These are phyloP conservation scores for Kryptolebias ocellatus DNA, from an alignment of 2,797 vertebrate species.

Conservation along the genomic window DNA sequence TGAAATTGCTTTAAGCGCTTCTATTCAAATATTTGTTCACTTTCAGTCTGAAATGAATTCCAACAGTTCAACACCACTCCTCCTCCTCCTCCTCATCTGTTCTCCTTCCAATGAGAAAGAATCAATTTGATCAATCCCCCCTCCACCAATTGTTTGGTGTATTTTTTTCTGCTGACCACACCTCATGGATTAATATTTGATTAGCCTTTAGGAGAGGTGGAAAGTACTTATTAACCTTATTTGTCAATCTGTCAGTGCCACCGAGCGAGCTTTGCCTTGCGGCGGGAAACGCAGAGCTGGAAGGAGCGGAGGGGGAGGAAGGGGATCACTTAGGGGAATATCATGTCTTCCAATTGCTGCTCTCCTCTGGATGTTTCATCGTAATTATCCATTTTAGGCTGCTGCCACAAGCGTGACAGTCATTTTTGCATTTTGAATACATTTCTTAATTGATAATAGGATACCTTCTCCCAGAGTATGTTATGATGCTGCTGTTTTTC, in stretches of 20 bases:
- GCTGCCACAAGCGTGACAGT: slow-evolving; percentile 71
- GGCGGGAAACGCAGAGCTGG: slow-evolving; percentile 60
- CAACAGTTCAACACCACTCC: slow-evolving; percentile 48
- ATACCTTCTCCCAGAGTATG: slow-evolving; percentile 49
- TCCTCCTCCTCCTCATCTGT: slow-evolving; percentile 3
- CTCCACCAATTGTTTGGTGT: slow-evolving; percentile 91
- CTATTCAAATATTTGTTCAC: slow-evolving; percentile 75
- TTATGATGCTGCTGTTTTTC: slow-evolving; percentile 61
- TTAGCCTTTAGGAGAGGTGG: slow-evolving; percentile 97
- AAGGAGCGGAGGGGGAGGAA: slow-evolving; percentile 24
- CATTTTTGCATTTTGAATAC: slow-evolving; percentile 70
- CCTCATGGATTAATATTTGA: slow-evolving; percentile 99
- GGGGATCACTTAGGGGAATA: slow-evolving; percentile 76
- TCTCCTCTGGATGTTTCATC: slow-evolving; percentile 79
- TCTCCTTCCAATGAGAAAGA: slow-evolving; percentile 69
- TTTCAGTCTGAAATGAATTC: slow-evolving; percentile 70
- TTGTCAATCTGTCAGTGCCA: slow-evolving; percentile 95
- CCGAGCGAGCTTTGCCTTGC: slow-evolving; percentile 80
- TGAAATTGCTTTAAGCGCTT: slow-evolving; percentile 73
- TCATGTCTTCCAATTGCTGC: slow-evolving; percentile 78
- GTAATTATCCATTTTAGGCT: slow-evolving; percentile 82
- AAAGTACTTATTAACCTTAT: slow-evolving; percentile 98
- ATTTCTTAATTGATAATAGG: slow-evolving; percentile 75
- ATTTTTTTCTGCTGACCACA: slow-evolving; percentile 92
- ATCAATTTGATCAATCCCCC: slow-evolving; percentile 95